Evolutionary conservation across 2,113 vertebrate species (phyloP).

Genomic region (Mola mola): DNA sequence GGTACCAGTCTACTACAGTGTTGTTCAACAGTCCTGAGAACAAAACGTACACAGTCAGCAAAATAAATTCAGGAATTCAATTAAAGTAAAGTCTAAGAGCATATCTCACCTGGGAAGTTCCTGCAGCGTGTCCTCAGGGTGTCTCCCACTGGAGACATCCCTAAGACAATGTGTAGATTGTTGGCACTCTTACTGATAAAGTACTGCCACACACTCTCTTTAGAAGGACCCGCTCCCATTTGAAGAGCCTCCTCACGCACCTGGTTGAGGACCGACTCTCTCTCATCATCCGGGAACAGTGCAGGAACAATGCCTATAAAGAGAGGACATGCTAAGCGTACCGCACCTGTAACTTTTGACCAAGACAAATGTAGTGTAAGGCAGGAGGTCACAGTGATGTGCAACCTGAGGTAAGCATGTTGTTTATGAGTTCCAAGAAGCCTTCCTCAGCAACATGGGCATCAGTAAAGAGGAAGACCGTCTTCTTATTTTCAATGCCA

Average conservation of each 20-base stretch:
- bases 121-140: slow-evolving; percentile 90
- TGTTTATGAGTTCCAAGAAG: slow-evolving; percentile 97
- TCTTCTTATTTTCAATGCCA: slow-evolving; percentile 88
- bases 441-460: slow-evolving; percentile 92
- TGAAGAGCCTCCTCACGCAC: slow-evolving; percentile 86
- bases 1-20: slow-evolving; percentile 97
- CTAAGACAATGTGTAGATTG: slow-evolving; percentile 93
- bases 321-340: background rate
- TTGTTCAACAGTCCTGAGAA: slow-evolving; percentile 93
- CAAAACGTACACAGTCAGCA: background rate
- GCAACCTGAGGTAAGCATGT: slow-evolving; percentile 96
- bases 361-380: slow-evolving; percentile 1
- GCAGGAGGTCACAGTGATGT: background rate
- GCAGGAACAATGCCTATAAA: slow-evolving; percentile 92
- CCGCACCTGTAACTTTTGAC: background rate
- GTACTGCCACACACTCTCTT: slow-evolving; percentile 94
- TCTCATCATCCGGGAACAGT: slow-evolving; percentile 93
- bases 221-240: slow-evolving; percentile 83
- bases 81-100: background rate
- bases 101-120: slow-evolving; percentile 91
- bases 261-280: slow-evolving; percentile 86
- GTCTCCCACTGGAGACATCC: slow-evolving; percentile 95
- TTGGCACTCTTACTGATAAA: slow-evolving; percentile 92
- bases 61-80: background rate
- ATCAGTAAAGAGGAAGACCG: slow-evolving; percentile 93